Conservation (phyloP, 2,113 vertebrate genomes). For the Ailuropoda melanoleuca region DNA sequence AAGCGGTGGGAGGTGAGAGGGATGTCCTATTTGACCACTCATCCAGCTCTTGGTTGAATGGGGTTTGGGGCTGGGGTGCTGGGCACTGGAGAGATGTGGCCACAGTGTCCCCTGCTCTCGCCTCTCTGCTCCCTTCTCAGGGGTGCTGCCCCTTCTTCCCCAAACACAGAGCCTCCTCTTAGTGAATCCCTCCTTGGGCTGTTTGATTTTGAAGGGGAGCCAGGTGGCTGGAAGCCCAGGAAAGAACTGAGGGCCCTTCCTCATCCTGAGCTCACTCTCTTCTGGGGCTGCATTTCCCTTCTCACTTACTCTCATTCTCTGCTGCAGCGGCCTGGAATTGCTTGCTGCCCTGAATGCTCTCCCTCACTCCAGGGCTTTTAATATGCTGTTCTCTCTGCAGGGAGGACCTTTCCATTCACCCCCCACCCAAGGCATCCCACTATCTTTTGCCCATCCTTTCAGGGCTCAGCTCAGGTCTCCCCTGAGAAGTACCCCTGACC, state of each 20-base stretch:
- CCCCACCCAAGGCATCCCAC: accelerated
- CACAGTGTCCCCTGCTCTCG: accelerated
- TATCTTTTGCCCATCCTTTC: background rate
- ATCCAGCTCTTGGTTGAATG: background rate
- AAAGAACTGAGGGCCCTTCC: background rate
- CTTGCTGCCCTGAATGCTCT: background rate
- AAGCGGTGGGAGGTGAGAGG: accelerated
- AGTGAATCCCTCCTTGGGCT: background rate
- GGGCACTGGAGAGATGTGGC: background rate
- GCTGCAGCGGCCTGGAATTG: background rate
- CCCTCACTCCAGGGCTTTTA: background rate
- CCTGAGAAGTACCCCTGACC: background rate
- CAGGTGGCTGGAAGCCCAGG: background rate
- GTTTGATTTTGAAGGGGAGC: background rate
- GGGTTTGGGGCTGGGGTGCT: background rate
- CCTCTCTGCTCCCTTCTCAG: background rate
- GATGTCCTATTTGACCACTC: background rate
- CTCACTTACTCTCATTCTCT: background rate
- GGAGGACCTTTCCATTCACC: background rate
- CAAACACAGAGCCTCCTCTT: background rate
- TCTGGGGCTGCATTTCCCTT: background rate
- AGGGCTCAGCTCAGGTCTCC: background rate
- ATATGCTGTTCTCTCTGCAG: background rate
- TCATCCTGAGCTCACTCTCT: background rate
- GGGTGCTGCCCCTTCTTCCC: background rate